Conservation (phyloP, 2,888 invertebrate species). For the Proisotoma minuta region DNA sequence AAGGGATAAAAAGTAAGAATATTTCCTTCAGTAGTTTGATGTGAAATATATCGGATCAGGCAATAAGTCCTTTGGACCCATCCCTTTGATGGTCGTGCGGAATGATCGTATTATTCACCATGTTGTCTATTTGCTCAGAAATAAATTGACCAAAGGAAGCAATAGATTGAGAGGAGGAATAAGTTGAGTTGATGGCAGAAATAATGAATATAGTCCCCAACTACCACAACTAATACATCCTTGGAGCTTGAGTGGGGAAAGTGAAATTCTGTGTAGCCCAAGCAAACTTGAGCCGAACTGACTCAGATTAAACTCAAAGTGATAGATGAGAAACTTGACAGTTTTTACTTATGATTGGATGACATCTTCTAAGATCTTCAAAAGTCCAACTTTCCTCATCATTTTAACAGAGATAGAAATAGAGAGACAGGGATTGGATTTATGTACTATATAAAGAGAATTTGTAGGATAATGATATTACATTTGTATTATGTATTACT, state of each 20-base stretch:
- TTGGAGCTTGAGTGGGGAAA: not conserved
- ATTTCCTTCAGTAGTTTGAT: too few species aligned
- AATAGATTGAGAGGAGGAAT: constrained; percentile 16
- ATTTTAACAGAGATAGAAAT: not conserved
- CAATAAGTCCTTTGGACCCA: not conserved
- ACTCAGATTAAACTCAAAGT: constrained; percentile 7
- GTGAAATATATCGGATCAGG: too few species aligned
- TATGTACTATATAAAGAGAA: not conserved
- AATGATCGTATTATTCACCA: constrained; percentile 29
- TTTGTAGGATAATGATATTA: not conserved
- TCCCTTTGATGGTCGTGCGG: constrained; percentile 16
- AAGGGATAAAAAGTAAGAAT: too few species aligned
- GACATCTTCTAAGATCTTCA: constrained; percentile 23
- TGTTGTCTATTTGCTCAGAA: constrained; percentile 17
- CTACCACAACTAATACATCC: not conserved
- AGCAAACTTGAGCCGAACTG: not conserved
- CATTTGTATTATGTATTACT: not conserved
- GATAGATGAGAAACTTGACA: constrained; percentile 18
- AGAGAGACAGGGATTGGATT: not conserved
- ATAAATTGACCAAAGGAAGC: constrained; percentile 16
- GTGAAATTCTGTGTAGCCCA: not conserved
- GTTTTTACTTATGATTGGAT: constrained; percentile 36
- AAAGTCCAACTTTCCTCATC: not conserved
- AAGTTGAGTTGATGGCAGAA: constrained; percentile 16
- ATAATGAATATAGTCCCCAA: constrained; percentile 12